phyloP scores from a whole-genome alignment of 2,888 invertebrate species.

The Platycheirus rosarum region DNA sequence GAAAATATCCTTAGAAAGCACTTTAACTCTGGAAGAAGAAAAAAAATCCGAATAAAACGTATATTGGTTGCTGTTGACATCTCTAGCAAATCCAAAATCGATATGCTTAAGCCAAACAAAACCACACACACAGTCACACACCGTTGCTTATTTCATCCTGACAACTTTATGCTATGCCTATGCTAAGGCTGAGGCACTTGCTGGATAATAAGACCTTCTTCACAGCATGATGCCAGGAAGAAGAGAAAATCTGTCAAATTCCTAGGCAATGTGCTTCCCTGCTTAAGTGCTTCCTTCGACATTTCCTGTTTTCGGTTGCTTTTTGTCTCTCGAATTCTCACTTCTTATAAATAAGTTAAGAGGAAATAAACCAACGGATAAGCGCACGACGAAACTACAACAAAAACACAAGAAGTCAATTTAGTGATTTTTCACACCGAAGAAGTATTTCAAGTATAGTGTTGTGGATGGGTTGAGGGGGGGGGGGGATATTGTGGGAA shows the following conservation, averaged over 20 bases:
- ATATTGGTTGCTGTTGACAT: constrained; percentile 38
- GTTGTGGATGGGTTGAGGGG: no score
- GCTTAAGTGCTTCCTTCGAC: constrained; percentile 72
- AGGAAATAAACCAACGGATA: constrained; percentile 56
- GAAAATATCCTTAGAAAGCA: constrained; percentile 41
- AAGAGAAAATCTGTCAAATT: constrained; percentile 52
- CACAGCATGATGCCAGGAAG: constrained; percentile 7
- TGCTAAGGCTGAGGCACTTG: constrained; percentile 25
- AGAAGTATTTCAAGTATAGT: background rate
- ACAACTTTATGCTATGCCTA: constrained; percentile 26
- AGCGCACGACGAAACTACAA: constrained; percentile 45
- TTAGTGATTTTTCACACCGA: constrained; percentile 40
- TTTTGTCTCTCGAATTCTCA: constrained; percentile 36
- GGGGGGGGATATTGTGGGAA: no score
- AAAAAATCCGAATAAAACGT: constrained; percentile 4
- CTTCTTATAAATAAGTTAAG: constrained; percentile 66
- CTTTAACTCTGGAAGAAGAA: constrained; percentile 49
- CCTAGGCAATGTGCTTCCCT: constrained; percentile 61
- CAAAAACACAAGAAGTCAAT: constrained; percentile 67
- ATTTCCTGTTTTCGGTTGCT: constrained; percentile 63
- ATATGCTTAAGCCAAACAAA: constrained; percentile 26
- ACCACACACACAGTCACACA: constrained; percentile 19
- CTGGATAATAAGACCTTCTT: constrained; percentile 25
- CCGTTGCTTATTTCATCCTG: background rate
- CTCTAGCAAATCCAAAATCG: constrained; percentile 55